These are phyloP conservation scores for Chitala chitala DNA, from an alignment of 2,113 vertebrate genomes.

Conservation along the genomic window DNA sequence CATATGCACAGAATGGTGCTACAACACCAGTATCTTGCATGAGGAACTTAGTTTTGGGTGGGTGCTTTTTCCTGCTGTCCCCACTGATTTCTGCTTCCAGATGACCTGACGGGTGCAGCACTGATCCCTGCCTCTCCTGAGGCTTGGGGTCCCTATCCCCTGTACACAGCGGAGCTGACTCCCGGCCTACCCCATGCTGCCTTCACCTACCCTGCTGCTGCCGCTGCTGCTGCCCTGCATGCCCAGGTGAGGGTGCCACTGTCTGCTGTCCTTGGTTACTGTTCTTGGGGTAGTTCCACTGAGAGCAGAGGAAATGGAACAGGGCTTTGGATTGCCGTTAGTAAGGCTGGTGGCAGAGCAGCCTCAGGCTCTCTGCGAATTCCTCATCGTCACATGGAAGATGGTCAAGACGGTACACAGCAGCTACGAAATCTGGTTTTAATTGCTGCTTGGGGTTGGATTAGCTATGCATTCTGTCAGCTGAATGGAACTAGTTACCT, in stretches of 20 bases:
- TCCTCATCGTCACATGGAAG: not conserved
- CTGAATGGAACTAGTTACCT: slow-evolving; percentile 29
- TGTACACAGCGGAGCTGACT: slow-evolving; percentile 91
- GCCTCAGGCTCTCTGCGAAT: too few species aligned
- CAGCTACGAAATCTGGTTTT: slow-evolving; percentile 20
- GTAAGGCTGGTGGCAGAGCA: not conserved
- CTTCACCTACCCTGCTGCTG: slow-evolving; percentile 87
- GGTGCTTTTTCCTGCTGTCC: not conserved
- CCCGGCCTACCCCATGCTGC: slow-evolving; percentile 90
- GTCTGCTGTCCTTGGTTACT: not conserved
- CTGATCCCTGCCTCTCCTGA: slow-evolving; percentile 92
- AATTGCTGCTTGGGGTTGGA: slow-evolving; percentile 32
- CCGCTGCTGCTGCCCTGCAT: slow-evolving; percentile 85
- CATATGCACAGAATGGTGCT: too few species aligned
- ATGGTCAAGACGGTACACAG: slow-evolving; percentile 3
- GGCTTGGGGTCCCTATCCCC: slow-evolving; percentile 90
- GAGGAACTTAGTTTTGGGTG: not conserved
- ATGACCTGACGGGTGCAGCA: slow-evolving; percentile 93
- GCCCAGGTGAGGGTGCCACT: slow-evolving; percentile 88
- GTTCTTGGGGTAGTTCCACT: not conserved
- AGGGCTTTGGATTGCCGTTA: not conserved
- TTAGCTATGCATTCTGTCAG: slow-evolving; percentile 33
- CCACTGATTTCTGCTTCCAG: slow-evolving; percentile 52
- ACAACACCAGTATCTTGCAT: not conserved
- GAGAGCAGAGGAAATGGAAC: not conserved